Evolutionary conservation across 2,888 invertebrate species (phyloP).

Genomic region (Argyra leucocephala): DNA sequence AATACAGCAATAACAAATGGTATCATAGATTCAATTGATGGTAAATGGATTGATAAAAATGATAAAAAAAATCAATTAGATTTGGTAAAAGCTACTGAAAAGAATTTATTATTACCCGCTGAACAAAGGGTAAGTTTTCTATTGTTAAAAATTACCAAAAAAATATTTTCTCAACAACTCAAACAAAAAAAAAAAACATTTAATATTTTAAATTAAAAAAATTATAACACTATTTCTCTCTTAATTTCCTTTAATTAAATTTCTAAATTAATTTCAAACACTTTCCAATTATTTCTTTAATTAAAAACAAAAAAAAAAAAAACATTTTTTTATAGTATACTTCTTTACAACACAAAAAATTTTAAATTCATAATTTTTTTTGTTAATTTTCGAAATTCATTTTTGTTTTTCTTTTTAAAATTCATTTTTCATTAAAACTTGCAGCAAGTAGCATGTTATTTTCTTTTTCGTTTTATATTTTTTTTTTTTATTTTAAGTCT

Average conservation of each 20-base stretch:
- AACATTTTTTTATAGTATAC: not conserved
- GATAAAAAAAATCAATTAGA: conserved; percentile 47
- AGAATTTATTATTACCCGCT: conserved; percentile 80
- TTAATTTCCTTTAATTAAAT: not conserved
- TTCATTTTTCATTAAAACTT: conserved; percentile 14
- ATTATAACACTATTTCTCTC: not conserved
- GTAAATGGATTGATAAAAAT: conserved; percentile 54
- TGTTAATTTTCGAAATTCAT: conserved; percentile 9
- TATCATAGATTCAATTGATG: conserved; percentile 63
- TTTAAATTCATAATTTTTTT: not conserved
- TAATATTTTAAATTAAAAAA: not conserved
- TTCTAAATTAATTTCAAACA: not conserved
- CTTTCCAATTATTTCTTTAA: not conserved
- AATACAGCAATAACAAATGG: conserved; percentile 64
- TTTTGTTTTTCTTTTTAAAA: conserved; percentile 8
- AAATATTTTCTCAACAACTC: not conserved
- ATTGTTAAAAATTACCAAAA: conserved; percentile 14
- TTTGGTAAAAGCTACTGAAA: conserved; percentile 76
- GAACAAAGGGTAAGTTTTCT: conserved; percentile 85
- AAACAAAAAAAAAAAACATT: not conserved
- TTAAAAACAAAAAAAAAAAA: no score
- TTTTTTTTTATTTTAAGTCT: conserved; percentile 20
- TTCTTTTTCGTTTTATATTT: conserved; percentile 30
- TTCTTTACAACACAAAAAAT: not conserved
- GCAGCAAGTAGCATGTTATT: conserved; percentile 24